phyloP scores from a whole-genome alignment of 2,888 invertebrate species.

The Mamestra brassicae region DNA sequence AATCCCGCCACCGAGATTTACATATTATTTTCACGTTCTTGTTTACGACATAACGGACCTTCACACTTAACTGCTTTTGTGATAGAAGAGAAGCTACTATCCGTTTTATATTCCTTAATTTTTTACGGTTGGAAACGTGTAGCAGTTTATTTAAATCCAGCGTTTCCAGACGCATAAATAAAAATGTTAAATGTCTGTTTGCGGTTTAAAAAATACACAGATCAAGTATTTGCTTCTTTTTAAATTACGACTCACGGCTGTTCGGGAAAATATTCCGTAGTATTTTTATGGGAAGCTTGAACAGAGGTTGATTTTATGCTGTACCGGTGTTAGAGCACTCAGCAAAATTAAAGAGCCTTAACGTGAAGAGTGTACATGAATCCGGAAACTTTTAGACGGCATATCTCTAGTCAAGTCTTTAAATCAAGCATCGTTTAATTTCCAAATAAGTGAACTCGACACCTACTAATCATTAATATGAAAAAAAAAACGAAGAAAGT shows the following conservation, averaged over 20 bases:
- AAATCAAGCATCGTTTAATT: slow-evolving; percentile 9
- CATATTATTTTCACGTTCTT: slow-evolving; percentile 51
- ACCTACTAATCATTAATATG: neutral
- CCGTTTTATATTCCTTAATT: slow-evolving; percentile 31
- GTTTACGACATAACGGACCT: slow-evolving; percentile 43
- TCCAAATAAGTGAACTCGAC: neutral
- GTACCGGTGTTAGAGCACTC: slow-evolving; percentile 16
- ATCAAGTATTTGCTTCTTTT: slow-evolving; percentile 48
- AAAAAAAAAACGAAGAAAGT: neutral
- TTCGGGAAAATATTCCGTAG: slow-evolving; percentile 20
- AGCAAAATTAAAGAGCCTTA: slow-evolving; percentile 13
- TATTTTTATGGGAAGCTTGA: slow-evolving; percentile 20
- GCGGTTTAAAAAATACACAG: slow-evolving; percentile 49
- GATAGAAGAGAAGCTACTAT: slow-evolving; percentile 34
- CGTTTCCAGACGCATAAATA: slow-evolving; percentile 55
- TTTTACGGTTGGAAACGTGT: slow-evolving; percentile 30
- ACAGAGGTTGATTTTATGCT: slow-evolving; percentile 6
- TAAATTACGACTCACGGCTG: slow-evolving; percentile 37
- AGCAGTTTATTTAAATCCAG: slow-evolving; percentile 50
- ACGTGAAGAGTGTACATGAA: neutral
- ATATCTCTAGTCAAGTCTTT: neutral
- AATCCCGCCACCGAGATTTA: slow-evolving; percentile 33
- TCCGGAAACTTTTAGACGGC: neutral
- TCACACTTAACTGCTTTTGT: slow-evolving; percentile 49
- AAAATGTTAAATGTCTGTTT: slow-evolving; percentile 53